Conservation (phyloP, 1,140 invertebrate genomes). For the Drosophila pseudoananassae region DNA sequence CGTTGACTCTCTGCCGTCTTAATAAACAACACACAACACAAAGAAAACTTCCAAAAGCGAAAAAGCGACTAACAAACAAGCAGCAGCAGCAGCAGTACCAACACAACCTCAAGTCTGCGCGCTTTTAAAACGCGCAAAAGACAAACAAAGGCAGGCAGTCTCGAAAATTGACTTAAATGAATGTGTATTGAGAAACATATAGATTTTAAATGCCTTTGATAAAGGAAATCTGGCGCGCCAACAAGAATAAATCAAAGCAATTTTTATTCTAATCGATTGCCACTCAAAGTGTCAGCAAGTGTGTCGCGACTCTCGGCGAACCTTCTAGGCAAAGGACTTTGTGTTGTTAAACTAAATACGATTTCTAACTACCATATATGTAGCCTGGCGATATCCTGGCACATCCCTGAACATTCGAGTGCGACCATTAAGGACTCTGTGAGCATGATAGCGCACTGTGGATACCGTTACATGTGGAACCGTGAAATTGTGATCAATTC, state of each 20-base stretch:
- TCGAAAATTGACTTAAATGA: constrained; percentile 35
- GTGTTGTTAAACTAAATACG: not conserved
- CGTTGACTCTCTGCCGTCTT: constrained; percentile 9
- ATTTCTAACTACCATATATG: constrained; percentile 50
- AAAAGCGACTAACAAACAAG: constrained; percentile 54
- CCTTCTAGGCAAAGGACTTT: not conserved
- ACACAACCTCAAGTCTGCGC: constrained; percentile 60
- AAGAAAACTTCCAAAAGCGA: constrained; percentile 66
- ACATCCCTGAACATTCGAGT: constrained; percentile 33
- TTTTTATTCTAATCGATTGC: not conserved
- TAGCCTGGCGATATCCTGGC: constrained; percentile 40
- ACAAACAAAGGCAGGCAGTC: constrained; percentile 28
- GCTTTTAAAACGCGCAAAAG: constrained; percentile 60
- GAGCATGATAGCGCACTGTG: constrained; percentile 87
- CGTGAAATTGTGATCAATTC: constrained; percentile 95
- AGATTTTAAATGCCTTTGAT: constrained; percentile 23
- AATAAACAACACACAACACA: constrained; percentile 48
- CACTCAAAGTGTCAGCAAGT: not conserved
- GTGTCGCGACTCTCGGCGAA: not conserved
- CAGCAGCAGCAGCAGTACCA: constrained; percentile 23
- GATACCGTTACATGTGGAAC: constrained; percentile 94
- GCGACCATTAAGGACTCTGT: constrained; percentile 74
- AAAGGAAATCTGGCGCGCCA: constrained; percentile 18
- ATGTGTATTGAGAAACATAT: constrained; percentile 15
- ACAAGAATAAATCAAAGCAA: constrained; percentile 18